Conservation (phyloP, 2,888 invertebrate genomes). For the Periphyllus acericola region DNA sequence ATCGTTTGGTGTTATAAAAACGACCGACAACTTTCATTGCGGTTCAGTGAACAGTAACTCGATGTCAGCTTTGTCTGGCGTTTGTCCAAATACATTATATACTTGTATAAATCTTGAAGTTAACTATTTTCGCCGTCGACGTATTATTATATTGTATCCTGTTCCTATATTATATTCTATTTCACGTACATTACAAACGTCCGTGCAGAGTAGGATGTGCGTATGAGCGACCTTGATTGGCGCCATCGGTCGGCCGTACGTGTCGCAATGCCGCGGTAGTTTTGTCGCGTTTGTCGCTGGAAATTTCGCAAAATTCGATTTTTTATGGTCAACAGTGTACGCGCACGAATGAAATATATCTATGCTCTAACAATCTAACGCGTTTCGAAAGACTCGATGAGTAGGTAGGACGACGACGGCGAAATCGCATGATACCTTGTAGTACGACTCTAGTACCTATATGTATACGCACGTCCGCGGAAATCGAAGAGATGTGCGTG, state of each 20-base stretch:
- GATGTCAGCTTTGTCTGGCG: not conserved
- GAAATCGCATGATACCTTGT: not conserved
- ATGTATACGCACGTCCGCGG: slow-evolving; percentile 6
- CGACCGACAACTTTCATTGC: too few species aligned
- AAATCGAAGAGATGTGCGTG: not conserved
- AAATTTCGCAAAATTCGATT: slow-evolving; percentile 40
- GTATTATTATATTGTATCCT: not conserved
- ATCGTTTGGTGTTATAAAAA: too few species aligned
- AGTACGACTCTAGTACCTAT: not conserved
- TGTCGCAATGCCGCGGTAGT: slow-evolving; percentile 10
- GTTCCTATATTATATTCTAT: not conserved
- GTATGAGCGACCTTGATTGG: slow-evolving; percentile 28
- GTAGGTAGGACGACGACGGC: not conserved
- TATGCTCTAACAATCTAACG: not conserved
- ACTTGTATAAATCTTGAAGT: not conserved
- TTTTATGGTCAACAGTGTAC: not conserved
- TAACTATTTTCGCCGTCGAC: not conserved
- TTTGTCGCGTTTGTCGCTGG: not conserved
- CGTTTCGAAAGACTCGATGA: slow-evolving; percentile 35
- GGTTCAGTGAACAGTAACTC: not conserved
- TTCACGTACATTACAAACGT: not conserved
- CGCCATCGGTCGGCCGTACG: slow-evolving; percentile 10
- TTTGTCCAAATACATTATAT: not conserved
- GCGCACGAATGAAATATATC: not conserved
- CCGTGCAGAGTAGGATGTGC: not conserved